Conservation (phyloP, 2,113 vertebrate species). For the Ophthalmolycus amberensis region DNA sequence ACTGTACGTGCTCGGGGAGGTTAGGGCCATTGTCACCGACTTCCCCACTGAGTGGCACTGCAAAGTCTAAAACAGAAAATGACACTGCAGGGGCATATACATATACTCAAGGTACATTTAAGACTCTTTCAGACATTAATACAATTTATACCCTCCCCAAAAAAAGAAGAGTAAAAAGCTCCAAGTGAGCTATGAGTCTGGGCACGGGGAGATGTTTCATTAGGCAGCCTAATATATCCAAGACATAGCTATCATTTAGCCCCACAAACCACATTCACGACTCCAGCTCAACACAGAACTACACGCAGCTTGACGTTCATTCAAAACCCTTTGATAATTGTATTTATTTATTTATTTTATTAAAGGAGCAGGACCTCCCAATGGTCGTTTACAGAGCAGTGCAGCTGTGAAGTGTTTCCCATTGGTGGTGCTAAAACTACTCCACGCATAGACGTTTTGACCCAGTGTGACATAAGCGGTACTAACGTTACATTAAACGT, state of each 20-base stretch:
- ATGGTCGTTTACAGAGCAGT: conserved; percentile 21
- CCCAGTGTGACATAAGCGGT: conserved; percentile 14
- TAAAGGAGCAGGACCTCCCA: conserved; percentile 14
- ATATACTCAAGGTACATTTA: not conserved
- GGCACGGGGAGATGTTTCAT: not conserved
- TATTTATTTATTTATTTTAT: not conserved
- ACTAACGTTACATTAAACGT: conserved; percentile 29
- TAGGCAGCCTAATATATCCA: conserved; percentile 4
- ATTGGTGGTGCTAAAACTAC: conserved; percentile 64
- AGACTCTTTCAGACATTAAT: not conserved
- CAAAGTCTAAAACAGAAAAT: not conserved
- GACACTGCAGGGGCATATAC: not conserved
- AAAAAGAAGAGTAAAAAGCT: not conserved
- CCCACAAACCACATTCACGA: not conserved
- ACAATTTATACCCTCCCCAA: not conserved
- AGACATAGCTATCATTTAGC: not conserved
- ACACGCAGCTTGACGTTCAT: not conserved
- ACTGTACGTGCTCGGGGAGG: conserved; percentile 12
- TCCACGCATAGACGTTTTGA: conserved; percentile 23
- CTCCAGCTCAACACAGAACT: not conserved
- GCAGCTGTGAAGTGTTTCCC: conserved; percentile 55
- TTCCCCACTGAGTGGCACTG: not conserved
- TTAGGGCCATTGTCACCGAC: conserved; percentile 10
- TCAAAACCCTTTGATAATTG: not conserved
- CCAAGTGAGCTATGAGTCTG: conserved; percentile 8